These are phyloP conservation scores for Stomatorhinus walkeri DNA, from an alignment of 2,797 vertebrate genomes.

Conservation along the genomic window DNA sequence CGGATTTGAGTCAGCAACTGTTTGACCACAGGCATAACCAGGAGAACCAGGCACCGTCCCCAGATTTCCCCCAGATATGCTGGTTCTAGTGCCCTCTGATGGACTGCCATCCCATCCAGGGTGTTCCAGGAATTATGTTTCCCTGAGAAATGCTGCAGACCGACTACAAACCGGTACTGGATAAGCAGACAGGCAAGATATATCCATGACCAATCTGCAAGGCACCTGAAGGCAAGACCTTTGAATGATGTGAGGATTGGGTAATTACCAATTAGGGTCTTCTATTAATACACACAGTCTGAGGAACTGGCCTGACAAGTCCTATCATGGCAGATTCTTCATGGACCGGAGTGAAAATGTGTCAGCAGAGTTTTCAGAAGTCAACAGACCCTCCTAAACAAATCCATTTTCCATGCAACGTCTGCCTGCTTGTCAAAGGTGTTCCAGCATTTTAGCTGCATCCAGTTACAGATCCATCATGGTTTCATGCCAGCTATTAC, in stretches of 20 bases:
- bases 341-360: background rate
- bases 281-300: background rate
- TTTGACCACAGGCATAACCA: background rate
- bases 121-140: background rate
- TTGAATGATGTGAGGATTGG: background rate
- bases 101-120: background rate
- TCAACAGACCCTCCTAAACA: background rate
- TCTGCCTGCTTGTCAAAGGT: background rate
- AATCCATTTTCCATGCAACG: background rate
- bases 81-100: background rate
- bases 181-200: background rate
- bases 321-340: background rate
- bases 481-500: background rate
- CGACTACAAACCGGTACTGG: background rate
- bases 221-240: background rate
- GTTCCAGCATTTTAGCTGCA: background rate
- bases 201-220: background rate
- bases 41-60: background rate
- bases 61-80: background rate
- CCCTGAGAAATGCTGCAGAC: background rate
- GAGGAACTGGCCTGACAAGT: background rate
- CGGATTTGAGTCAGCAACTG: background rate
- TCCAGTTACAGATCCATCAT: background rate
- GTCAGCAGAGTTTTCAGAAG: slow-evolving; percentile 1
- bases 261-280: background rate